Conservation (phyloP, 1,140 invertebrate species). For the Danaus melanippus region DNA sequence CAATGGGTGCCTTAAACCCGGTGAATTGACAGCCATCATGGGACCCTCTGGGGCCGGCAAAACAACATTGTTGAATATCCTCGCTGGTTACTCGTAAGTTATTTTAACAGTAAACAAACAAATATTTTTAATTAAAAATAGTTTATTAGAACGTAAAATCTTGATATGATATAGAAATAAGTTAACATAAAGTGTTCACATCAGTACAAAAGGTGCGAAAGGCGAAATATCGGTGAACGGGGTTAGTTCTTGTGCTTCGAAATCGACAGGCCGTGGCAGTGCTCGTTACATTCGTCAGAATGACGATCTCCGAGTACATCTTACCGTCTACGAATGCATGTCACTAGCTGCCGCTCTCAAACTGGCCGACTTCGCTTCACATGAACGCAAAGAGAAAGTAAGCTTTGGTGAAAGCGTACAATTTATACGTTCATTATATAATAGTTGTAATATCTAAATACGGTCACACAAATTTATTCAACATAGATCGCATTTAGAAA, state of each 20-base stretch:
- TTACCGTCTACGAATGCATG: conserved; percentile 90
- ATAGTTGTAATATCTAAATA: no score
- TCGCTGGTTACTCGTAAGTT: conserved; percentile 82
- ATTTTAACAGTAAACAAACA: background rate
- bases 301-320: conserved; percentile 84
- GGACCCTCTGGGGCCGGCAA: conserved; percentile 92
- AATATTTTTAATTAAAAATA: no score
- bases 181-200: conserved; percentile 13
- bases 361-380: conserved; percentile 74
- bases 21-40: conserved; percentile 84
- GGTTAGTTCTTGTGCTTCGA: conserved; percentile 46
- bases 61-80: conserved; percentile 83
- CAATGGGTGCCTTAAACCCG: conserved; percentile 76
- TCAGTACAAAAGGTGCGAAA: conserved; percentile 70
- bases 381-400: conserved; percentile 76
- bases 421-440: no score
- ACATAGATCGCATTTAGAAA: no score
- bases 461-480: no score
- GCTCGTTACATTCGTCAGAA: conserved; percentile 91
- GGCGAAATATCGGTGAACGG: conserved; percentile 71
- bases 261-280: conserved; percentile 48
- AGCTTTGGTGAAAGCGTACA: conserved; percentile 23
- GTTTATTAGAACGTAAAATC: no score
- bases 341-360: conserved; percentile 87
- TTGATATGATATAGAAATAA: background rate